Percentiles rank a stretch among this genome's conserved stretches.
Evolutionary conservation across 1,140 invertebrate species (phyloP).

Genomic region (Drosophila auraria): DNA sequence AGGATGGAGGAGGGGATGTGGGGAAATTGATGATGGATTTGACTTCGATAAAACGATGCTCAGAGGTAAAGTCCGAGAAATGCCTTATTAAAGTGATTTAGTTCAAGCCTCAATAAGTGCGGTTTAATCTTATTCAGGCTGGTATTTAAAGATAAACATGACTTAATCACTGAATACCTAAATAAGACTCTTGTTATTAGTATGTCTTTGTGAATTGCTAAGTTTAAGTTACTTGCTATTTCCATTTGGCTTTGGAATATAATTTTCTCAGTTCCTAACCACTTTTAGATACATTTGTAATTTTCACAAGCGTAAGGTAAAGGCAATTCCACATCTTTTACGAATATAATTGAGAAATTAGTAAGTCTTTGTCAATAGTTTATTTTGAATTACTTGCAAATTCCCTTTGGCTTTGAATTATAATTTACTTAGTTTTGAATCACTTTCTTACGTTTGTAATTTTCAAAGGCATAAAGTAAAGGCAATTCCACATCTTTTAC

Average conservation of each 20-base stretch:
- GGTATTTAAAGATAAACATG: neutral
- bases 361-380: neutral
- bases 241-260: too few species aligned
- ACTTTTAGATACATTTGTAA: too few species aligned
- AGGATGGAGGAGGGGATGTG: too few species aligned
- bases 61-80: neutral
- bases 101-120: neutral
- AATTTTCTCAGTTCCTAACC: too few species aligned
- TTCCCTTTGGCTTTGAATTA: neutral
- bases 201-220: neutral
- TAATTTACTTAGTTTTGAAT: too few species aligned
- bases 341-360: neutral
- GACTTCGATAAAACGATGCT: conserved; percentile 19
- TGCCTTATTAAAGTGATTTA: conserved; percentile 6
- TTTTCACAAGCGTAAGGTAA: too few species aligned
- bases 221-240: neutral
- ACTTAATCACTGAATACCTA: neutral
- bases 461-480: too few species aligned
- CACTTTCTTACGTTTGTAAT: too few species aligned
- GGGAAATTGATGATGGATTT: conserved; percentile 29
- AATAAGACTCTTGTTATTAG: neutral
- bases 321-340: too few species aligned
- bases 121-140: neutral
- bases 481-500: too few species aligned
- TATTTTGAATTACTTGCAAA: neutral